Base-by-base conservation (phyloP, 1,140 invertebrate genomes). In the Drosophila pachea region DNA sequence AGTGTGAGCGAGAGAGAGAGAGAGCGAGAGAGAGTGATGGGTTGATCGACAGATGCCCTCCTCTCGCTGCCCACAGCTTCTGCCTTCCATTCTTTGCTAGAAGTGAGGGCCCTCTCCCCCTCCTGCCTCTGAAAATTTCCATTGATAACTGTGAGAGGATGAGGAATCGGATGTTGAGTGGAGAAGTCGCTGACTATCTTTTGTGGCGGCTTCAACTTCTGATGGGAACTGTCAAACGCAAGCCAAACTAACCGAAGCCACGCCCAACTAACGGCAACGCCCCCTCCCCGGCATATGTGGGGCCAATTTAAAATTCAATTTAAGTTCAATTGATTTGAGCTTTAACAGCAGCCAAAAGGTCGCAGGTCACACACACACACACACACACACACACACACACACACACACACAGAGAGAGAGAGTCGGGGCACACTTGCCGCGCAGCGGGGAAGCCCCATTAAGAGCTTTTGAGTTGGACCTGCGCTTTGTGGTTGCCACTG, bases 281-380 rank as follows among this genome's bases (percentile, higher is more conserved):
- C 16, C 4, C 16, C 33, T 7, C 22, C 12, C 35, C 50, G 22
- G 16, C 52, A 58, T 56, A 52, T 40, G 67, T 59, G 33, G 64
- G 69, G 81, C 76, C 81, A 84, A 86, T 84, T 84, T 68, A 81
- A 77, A 86, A 84, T 86, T 84, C 81, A 84, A 84, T 84, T 84
- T 84, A 74, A 86, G 74, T 84, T 76, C 76, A 81, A 84, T 84
- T 84, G 79, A 79, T 74, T 71, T 76, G 42, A 40, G 63, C 48
- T 81, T 75, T 78, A 42, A 59, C 59, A 60, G 61, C 40, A 49
- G 50, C 16, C 61, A 50, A 29, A 48, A 49, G 31, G 40, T 40
- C 47, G 62, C 48, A 43, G 42, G 36, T 36, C 31, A 36, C 32
- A 53, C 29, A 50, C 47, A 32, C 14, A 16, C 48, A 53, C 35